These are phyloP conservation scores for Pegoplata infirma DNA, from an alignment of 2,888 invertebrate genomes.

Conservation along the genomic window DNA sequence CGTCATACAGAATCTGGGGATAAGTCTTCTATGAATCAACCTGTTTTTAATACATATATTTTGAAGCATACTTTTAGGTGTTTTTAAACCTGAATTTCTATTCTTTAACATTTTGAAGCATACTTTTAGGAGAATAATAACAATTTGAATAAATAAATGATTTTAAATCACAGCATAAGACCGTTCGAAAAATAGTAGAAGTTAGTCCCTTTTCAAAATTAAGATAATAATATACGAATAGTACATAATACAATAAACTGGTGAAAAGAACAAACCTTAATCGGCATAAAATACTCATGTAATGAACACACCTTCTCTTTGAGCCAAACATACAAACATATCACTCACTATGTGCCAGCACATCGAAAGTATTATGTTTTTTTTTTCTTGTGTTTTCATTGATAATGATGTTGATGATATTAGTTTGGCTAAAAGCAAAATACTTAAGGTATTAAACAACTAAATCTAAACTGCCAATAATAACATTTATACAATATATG, in stretches of 20 bases:
- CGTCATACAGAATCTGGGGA: too few species aligned
- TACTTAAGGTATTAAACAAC: slow-evolving; percentile 59
- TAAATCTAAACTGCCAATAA: slow-evolving; percentile 54
- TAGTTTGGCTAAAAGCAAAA: slow-evolving; percentile 56
- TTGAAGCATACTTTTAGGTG: too few species aligned
- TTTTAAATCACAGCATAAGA: too few species aligned
- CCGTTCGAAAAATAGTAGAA: too few species aligned
- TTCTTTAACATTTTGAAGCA: too few species aligned
- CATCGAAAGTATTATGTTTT: slow-evolving; percentile 42
- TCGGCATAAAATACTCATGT: slow-evolving; percentile 53
- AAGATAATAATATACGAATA: slow-evolving; percentile 16
- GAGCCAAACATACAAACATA: slow-evolving; percentile 44
- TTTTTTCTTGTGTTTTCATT: slow-evolving; percentile 38
- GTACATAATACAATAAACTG: slow-evolving; percentile 36
- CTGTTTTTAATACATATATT: too few species aligned
- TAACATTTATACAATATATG: neutral
- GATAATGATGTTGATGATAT: slow-evolving; percentile 43
- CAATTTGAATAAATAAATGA: too few species aligned
- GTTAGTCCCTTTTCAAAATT: slow-evolving; percentile 25
- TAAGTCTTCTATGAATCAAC: too few species aligned
- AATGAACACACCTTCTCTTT: slow-evolving; percentile 54
- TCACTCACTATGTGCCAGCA: too few species aligned
- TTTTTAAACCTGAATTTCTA: too few species aligned
- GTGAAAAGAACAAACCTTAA: slow-evolving; percentile 57
- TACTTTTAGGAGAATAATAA: too few species aligned